These are phyloP conservation scores for Bergia sp. DNA, from an alignment of 92 coral and sea anemone species.

Conservation along the genomic window DNA sequence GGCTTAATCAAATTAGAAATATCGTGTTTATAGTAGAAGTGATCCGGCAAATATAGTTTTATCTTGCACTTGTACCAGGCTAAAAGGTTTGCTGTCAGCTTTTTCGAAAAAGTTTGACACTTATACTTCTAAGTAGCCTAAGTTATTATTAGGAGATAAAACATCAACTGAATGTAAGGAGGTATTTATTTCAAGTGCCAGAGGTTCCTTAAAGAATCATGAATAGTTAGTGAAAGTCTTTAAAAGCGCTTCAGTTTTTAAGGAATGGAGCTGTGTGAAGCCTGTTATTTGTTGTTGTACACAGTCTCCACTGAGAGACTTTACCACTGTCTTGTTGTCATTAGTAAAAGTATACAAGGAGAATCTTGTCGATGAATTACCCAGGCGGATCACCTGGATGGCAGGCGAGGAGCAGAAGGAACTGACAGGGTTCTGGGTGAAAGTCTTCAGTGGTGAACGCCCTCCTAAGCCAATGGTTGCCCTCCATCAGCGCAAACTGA, in stretches of 20 bases:
- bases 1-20: no score
- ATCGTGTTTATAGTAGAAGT: no score
- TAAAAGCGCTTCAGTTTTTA: not conserved
- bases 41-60: no score
- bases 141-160: no score
- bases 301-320: not conserved
- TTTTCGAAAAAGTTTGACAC: no score
- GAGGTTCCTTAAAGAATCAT: not conserved
- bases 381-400: conserved; percentile 62
- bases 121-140: no score
- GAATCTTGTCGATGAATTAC: conserved; percentile 49
- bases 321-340: not conserved
- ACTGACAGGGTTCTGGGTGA: conserved; percentile 78
- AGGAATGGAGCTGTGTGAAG: not conserved
- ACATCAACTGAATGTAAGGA: no score
- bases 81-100: no score
- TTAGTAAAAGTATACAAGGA: conserved; percentile 70
- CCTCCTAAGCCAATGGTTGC: conserved; percentile 69
- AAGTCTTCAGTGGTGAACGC: conserved; percentile 79
- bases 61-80: no score
- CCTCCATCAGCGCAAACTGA: conserved; percentile 73
- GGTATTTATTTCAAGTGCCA: not conserved
- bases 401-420: conserved; percentile 80
- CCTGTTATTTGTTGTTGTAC: not conserved
- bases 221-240: no score